Evolutionary conservation across 2,888 invertebrate species (phyloP), one percentile per base, ranked within the genome.

Genomic region (Heliconius erato): DNA sequence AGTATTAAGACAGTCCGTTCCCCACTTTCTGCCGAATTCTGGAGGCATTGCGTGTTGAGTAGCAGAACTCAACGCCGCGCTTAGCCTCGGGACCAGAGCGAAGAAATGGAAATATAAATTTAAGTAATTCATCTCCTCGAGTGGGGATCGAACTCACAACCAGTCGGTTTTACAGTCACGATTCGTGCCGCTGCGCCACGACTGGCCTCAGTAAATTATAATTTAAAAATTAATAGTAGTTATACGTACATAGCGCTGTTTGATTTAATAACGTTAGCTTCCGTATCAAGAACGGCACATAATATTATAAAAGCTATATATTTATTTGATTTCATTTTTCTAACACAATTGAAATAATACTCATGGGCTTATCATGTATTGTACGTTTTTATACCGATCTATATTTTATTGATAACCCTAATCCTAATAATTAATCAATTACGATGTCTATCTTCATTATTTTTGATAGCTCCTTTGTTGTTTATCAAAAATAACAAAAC

Each of bases 271-370:
- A 87, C 79, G 84, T 89, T 89, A 16, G 92, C 94, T 82, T 92
- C 90, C n/a, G 92, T 92, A 26, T 89, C 91, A 28, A 88, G 91
- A 83, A 93, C 87, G 87, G 92, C 84, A 76, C 90, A 83, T 23
- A 90, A 90, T 80, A 95, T 74, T 32, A 91, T 84, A 85, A 92
- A 83, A 32, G 91, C 91, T 74, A 87, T 89, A 79, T 91, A 91
- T 87, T 90, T 92, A 83, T 87, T 90, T 85, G 89, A 86, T 92
- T 93, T 93, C 85, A 85, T 92, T 85, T 77, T 86, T 63, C 82
- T 79, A 79, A 76, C 80, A 74, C 72, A 86, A 86, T 82, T 68
- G 74, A 83, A 82, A 84, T 81, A 87, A 40, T 23, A 77, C 71
- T 78, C 35, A 59, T 44, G 2, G 12, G 32, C 26, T 89, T 87